Conservation (phyloP, 2,113 vertebrate species). For the Leptosomus discolor region DNA sequence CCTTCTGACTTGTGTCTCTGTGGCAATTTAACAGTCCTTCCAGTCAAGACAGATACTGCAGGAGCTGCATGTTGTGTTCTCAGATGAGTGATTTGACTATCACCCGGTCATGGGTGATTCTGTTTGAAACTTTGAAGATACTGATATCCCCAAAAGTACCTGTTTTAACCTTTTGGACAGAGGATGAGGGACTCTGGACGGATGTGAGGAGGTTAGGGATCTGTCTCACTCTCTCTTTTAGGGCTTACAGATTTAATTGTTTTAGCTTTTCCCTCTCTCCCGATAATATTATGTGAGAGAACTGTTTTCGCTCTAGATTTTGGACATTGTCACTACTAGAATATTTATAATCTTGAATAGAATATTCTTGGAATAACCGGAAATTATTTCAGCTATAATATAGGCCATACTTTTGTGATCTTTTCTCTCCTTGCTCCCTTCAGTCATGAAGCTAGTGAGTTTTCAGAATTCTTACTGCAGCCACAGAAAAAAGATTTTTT, state of each 20-base stretch:
- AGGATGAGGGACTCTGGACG: not conserved
- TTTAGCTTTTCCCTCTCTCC: not conserved
- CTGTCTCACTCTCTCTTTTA: not conserved
- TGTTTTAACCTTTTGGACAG: not conserved
- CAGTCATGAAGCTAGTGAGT: not conserved
- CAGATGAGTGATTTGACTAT: not conserved
- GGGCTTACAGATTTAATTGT: not conserved
- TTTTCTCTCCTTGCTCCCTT: not conserved
- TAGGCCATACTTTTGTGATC: not conserved
- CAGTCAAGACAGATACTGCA: not conserved
- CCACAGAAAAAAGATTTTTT: not conserved
- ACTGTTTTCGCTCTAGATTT: not conserved
- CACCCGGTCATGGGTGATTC: not conserved
- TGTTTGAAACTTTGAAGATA: not conserved
- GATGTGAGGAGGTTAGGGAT: not conserved
- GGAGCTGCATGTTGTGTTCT: not conserved
- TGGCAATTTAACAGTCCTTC: not conserved
- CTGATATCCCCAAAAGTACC: not conserved
- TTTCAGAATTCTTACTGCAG: not conserved
- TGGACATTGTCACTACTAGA: not conserved
- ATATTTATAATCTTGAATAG: not conserved
- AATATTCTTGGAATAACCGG: not conserved
- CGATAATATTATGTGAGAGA: not conserved
- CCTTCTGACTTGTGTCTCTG: not conserved
- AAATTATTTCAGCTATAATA: not conserved